Evolutionary conservation across 1,140 invertebrate species (phyloP).

Genomic region (Achatina immaculata): DNA sequence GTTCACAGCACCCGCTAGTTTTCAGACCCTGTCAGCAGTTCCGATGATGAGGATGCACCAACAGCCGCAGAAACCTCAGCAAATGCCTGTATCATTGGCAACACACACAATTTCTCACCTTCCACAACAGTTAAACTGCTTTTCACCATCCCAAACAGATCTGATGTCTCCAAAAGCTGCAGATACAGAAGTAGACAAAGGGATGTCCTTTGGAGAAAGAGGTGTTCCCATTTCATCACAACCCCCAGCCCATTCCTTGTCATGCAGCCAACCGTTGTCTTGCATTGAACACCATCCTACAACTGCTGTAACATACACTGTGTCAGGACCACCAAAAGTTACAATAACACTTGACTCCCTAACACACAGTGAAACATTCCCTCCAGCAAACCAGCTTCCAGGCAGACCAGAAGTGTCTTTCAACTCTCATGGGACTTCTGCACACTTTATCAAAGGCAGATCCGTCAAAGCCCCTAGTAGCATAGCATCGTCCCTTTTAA

Average conservation of each 20-base stretch:
- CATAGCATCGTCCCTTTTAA: not conserved
- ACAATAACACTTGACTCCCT: conserved; percentile 33
- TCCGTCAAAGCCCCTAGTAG: not conserved
- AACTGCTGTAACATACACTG: conserved; percentile 22
- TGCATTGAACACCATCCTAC: conserved; percentile 7
- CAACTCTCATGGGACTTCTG: not conserved
- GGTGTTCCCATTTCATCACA: not conserved
- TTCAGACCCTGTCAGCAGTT: conserved; percentile 3
- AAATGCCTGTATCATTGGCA: not conserved
- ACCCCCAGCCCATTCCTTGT: not conserved
- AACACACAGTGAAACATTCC: conserved; percentile 33
- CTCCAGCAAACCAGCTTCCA: conserved; percentile 10
- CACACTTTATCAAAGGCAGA: conserved; percentile 3
- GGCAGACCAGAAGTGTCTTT: conserved; percentile 25
- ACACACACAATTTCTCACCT: not conserved
- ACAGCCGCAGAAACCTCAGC: conserved; percentile 24
- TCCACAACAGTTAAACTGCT: not conserved
- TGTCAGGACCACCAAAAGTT: conserved; percentile 30
- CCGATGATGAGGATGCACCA: conserved; percentile 31
- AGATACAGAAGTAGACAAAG: not conserved
- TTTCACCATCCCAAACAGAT: not conserved
- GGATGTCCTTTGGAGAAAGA: not conserved
- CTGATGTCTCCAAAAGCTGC: not conserved
- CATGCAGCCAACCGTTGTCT: not conserved
- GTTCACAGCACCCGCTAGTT: not conserved